Evolutionary conservation across 2,797 vertebrate species (phyloP).

Genomic region (Esox lucius): DNA sequence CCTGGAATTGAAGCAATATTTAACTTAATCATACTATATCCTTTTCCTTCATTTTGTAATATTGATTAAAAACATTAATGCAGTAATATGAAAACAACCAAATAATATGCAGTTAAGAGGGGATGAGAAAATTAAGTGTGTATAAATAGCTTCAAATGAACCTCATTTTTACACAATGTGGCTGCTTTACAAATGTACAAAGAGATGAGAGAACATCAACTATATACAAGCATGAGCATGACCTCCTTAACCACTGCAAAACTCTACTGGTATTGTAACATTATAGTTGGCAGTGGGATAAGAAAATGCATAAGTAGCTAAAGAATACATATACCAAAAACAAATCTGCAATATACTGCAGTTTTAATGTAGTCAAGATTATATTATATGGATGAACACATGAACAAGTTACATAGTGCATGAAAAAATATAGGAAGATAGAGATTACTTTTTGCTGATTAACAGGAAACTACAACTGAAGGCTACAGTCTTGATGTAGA

Average conservation of each 20-base stretch:
- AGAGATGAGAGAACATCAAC: conserved; percentile 12
- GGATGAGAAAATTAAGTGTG: conserved; percentile 16
- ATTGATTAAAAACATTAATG: conserved; percentile 12
- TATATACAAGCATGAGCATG: conserved; percentile 46
- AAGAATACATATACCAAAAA: background rate
- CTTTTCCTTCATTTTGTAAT: conserved; percentile 25
- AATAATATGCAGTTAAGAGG: conserved; percentile 20
- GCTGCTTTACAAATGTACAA: conserved; percentile 42
- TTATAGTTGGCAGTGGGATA: background rate
- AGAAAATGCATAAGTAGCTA: background rate
- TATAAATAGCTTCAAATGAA: conserved; percentile 49
- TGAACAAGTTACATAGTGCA: background rate
- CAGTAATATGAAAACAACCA: conserved; percentile 5
- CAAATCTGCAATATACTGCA: background rate
- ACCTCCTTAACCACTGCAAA: conserved; percentile 29
- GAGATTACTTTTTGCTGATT: background rate
- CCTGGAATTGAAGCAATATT: no score
- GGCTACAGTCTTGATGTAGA: background rate
- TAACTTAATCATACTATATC: background rate
- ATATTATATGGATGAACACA: background rate
- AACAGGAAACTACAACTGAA: background rate
- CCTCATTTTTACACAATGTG: conserved; percentile 21
- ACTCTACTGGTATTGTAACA: conserved; percentile 23
- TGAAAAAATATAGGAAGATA: background rate
- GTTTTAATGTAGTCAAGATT: background rate